These are phyloP conservation scores for Heloderma charlesbogerti DNA, from an alignment of 2,113 vertebrate species.

Conservation along the genomic window DNA sequence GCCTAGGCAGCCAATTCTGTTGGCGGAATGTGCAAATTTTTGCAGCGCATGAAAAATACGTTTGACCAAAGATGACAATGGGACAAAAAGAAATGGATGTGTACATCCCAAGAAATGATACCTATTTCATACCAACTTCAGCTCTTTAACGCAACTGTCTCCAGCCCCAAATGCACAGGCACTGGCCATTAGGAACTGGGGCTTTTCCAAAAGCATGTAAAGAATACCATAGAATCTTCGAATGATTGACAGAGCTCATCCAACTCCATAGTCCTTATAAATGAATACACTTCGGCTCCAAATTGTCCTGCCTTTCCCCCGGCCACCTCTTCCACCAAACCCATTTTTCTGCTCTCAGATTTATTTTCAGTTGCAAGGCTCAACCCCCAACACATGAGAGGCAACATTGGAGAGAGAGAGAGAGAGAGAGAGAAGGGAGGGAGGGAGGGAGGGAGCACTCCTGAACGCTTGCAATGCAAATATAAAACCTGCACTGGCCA, in stretches of 20 bases:
- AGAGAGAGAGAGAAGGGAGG: too few relatives aligned
- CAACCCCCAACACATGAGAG: too few relatives aligned
- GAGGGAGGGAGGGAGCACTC: neutral
- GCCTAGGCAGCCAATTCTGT: neutral
- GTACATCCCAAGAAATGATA: neutral
- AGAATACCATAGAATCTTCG: neutral
- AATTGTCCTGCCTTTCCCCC: neutral
- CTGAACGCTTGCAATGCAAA: neutral
- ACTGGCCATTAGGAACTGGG: neutral
- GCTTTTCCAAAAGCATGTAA: neutral
- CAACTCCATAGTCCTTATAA: neutral
- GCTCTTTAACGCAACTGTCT: neutral
- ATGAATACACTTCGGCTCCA: neutral
- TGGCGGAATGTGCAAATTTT: neutral
- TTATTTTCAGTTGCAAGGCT: neutral
- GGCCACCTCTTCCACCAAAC: neutral
- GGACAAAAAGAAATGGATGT: neutral
- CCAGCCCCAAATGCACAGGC: neutral
- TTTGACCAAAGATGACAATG: neutral
- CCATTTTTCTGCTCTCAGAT: neutral
- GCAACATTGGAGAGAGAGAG: too few relatives aligned
- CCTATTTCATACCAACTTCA: neutral
- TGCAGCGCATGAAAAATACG: neutral
- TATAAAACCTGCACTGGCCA: too few relatives aligned
- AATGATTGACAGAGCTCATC: neutral